These are phyloP conservation scores for Aproaerema taeniolella DNA, from an alignment of 2,888 invertebrate species.

Conservation along the genomic window DNA sequence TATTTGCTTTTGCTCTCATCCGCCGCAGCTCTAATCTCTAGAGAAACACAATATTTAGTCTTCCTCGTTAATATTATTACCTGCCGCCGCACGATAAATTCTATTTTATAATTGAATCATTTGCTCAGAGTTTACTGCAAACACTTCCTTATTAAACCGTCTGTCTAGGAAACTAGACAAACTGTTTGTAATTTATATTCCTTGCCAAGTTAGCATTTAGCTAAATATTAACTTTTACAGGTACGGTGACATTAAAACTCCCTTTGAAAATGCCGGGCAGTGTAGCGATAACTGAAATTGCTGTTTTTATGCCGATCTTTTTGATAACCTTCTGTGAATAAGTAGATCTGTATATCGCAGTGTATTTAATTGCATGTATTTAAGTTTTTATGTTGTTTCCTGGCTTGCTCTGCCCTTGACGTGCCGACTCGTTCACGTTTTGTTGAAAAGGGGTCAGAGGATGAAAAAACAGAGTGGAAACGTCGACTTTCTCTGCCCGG, in stretches of 20 bases:
- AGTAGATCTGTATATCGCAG: constrained; percentile 5
- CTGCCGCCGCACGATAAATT: too few species aligned
- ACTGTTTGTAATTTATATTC: too few species aligned
- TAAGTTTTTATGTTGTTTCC: constrained; percentile 15
- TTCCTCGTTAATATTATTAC: background rate
- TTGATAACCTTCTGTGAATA: constrained; percentile 4
- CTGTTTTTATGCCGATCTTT: background rate
- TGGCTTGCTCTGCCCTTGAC: constrained; percentile 20
- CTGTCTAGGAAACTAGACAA: too few species aligned
- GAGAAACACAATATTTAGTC: constrained; percentile 3
- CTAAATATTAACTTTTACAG: too few species aligned
- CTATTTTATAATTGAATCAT: too few species aligned
- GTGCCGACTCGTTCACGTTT: constrained; percentile 24
- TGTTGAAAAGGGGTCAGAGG: constrained; percentile 37
- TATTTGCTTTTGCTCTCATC: constrained; percentile 15
- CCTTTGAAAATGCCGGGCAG: too few species aligned
- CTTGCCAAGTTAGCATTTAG: too few species aligned
- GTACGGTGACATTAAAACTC: too few species aligned
- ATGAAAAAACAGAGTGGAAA: constrained; percentile 40
- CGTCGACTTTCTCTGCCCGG: constrained; percentile 52
- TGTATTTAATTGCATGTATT: background rate
- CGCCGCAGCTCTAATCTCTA: constrained; percentile 6
- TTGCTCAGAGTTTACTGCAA: too few species aligned
- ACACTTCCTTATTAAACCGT: too few species aligned
- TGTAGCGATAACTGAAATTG: too few species aligned